Evolutionary conservation across 2,797 vertebrate species (phyloP), one percentile per base, ranked within the genome.

Genomic region (Girardinus metallicus): DNA sequence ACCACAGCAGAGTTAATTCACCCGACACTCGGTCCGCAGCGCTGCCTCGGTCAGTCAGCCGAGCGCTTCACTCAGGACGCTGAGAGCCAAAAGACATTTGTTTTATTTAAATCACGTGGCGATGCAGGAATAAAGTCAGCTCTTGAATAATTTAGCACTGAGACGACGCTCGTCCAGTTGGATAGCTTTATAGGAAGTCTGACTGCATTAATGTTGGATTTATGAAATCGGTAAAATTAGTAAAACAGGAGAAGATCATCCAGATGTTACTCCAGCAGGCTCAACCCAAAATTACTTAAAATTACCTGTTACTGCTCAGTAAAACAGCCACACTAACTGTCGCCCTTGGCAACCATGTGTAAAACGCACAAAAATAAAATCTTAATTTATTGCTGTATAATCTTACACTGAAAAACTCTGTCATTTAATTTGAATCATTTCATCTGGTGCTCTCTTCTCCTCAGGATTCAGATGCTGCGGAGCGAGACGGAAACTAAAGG

Each of bases 131-230:
- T 64, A 75, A 70, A 43, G 3, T 41, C 70, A 70, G 47, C 55
- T 41, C 18, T 62, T 90, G 6, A 87, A 87, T 89, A 78, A 88
- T 90, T 87, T 47, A 89, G 36, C 5, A 64, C 43, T 49, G 36
- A 85, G 81, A 85, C 74, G 11, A 77, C 66, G 49, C 71, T 80
- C 43, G 80, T 70, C 77, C 53, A 73, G 81, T 43, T 44, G 70
- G 83, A 79, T 80, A 70, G 78, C 18, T 81, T 83, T 62, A 77
- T 51, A 31, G 64, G 47, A 26, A 13, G 79, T 80, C 41, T 15
- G 39, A 73, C 64, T 73, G 71, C 29, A 8, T 68, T 47, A 47
- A 55, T 44, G 46, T 2, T 36, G 16, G 39, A 43, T 51, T 31
- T 31, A 34, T 72, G n/a, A 4, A 43, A 75, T 31, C 15, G 26